Conservation (phyloP, 2,113 vertebrate genomes). For the Formicarius rufipectus region DNA sequence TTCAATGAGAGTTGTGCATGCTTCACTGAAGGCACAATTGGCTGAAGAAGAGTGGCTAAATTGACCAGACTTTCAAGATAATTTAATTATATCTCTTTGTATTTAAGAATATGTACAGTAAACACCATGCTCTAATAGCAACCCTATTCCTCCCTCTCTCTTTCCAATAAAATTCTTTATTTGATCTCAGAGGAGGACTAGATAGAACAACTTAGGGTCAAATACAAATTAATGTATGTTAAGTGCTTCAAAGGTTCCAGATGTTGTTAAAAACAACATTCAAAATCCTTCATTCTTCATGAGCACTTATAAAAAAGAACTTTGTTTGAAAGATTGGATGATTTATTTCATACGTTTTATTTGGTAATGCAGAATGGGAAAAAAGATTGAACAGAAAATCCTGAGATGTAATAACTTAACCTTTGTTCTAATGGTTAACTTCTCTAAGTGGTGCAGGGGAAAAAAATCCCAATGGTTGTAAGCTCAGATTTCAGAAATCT, state of each 20-base stretch:
- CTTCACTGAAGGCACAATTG: slow-evolving; percentile 60
- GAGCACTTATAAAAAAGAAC: background rate
- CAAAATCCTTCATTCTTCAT: slow-evolving; percentile 20
- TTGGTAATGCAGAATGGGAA: background rate
- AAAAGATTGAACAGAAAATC: background rate
- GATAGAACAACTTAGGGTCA: slow-evolving; percentile 63
- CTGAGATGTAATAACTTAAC: background rate
- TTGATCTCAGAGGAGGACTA: slow-evolving; percentile 55
- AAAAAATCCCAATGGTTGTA: background rate
- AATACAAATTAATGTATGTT: slow-evolving; percentile 44
- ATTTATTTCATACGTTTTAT: background rate
- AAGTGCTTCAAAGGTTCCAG: slow-evolving; percentile 64
- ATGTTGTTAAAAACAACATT: slow-evolving; percentile 59
- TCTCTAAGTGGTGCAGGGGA: background rate
- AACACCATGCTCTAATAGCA: slow-evolving; percentile 60
- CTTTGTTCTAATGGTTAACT: background rate
- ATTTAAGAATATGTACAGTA: slow-evolving; percentile 40
- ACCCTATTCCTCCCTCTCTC: slow-evolving; percentile 54
- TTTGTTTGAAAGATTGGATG: background rate
- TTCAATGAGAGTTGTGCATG: slow-evolving; percentile 43
- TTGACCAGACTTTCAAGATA: slow-evolving; percentile 57
- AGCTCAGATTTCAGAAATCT: background rate
- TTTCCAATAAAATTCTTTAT: slow-evolving; percentile 70
- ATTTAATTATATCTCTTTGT: slow-evolving; percentile 62
- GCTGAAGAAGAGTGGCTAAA: slow-evolving; percentile 36